phyloP scores from a whole-genome alignment of 64 coral and sea anemone genomes.

The Porites australiensis region DNA sequence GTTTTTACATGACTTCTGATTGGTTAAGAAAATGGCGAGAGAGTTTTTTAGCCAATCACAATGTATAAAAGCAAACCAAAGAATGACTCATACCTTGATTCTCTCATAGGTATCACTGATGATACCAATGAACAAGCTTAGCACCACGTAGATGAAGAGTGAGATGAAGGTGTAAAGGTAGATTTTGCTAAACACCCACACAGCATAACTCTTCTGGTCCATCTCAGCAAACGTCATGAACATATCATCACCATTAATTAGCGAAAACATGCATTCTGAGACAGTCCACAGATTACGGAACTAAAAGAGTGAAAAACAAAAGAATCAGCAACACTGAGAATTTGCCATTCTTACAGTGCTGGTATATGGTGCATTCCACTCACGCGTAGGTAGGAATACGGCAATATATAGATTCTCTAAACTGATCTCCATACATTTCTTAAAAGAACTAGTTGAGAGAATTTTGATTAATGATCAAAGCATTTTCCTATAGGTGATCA shows the following conservation, averaged over 20 bases:
- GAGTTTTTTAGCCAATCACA: not conserved
- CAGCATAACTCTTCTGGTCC: slow-evolving; percentile 35
- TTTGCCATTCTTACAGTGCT: too few species aligned
- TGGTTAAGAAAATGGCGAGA: too few species aligned
- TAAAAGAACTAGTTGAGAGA: too few species aligned
- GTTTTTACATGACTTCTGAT: too few species aligned
- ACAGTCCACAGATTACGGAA: slow-evolving; percentile 68
- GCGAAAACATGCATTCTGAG: slow-evolving; percentile 91
- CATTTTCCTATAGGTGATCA: too few species aligned
- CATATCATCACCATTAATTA: slow-evolving; percentile 99
- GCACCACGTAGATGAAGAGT: slow-evolving; percentile 97
- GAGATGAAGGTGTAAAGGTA: slow-evolving; percentile 94
- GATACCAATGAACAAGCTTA: slow-evolving; percentile 99
- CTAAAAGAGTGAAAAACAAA: slow-evolving; percentile 40
- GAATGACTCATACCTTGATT: slow-evolving; percentile 76
- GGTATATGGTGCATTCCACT: too few species aligned
- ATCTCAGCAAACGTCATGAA: slow-evolving; percentile 88
- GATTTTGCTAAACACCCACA: slow-evolving; percentile 94
- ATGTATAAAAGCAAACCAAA: not conserved
- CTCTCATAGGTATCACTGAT: slow-evolving; percentile 98
- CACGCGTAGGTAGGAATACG: too few species aligned
- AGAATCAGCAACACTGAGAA: not conserved
- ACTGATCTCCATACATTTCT: too few species aligned
- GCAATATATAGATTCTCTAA: too few species aligned
- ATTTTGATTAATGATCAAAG: too few species aligned